Evolutionary conservation across 2,888 invertebrate species (phyloP).

Genomic region (Zaprionus lineosus): DNA sequence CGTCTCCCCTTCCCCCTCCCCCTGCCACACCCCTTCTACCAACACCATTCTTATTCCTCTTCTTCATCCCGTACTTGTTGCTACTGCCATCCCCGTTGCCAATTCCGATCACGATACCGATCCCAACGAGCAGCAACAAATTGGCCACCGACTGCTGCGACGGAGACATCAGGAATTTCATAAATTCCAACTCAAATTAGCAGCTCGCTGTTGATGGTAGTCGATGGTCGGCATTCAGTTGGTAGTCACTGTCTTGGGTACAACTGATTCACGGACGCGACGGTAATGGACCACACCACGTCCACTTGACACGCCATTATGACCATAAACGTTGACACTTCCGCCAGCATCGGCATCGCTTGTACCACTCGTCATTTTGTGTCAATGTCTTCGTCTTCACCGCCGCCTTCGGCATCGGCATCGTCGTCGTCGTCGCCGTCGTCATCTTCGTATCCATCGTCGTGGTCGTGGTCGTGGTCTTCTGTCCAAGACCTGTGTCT

Average conservation of each 20-base stretch:
- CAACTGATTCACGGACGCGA: conserved; percentile 46
- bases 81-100: no score
- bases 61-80: no score
- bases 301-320: conserved; percentile 77
- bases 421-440: no score
- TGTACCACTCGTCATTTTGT: conserved; percentile 31
- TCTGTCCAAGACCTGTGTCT: conserved; percentile 5
- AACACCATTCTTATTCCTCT: no score
- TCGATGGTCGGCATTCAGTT: conserved; percentile 12
- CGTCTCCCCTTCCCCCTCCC: no score
- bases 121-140: conserved; percentile 39
- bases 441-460: not conserved
- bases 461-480: not conserved
- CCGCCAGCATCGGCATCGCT: conserved; percentile 57
- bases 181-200: conserved; percentile 74
- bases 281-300: conserved; percentile 76
- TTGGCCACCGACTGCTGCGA: conserved; percentile 26
- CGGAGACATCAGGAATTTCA: conserved; percentile 65
- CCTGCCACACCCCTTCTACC: no score
- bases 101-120: no score
- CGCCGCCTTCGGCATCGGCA: no score
- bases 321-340: conserved; percentile 79
- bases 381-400: conserved; percentile 34
- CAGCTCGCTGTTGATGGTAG: conserved; percentile 34
- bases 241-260: conserved; percentile 12